phyloP scores from a whole-genome alignment of 1,140 invertebrate species.

The Ceratosolen solmsi region DNA sequence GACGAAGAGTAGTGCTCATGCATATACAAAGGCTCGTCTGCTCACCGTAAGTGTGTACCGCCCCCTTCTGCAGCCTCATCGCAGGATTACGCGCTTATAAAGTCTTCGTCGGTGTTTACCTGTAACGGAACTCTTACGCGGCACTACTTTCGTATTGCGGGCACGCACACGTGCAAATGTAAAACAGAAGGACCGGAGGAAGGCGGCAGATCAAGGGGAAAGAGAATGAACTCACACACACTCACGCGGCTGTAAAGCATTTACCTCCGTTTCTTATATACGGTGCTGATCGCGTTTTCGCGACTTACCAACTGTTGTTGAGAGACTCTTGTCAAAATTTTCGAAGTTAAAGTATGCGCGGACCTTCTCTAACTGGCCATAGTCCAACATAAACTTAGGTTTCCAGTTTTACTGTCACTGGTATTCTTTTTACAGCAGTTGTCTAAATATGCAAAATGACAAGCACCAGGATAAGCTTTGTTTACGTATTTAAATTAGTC shows the following conservation, averaged over 20 bases:
- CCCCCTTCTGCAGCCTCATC: no score
- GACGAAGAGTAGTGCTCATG: not conserved
- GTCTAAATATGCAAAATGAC: not conserved
- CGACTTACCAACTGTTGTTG: no score
- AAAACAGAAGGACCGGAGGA: not conserved
- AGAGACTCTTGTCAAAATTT: no score
- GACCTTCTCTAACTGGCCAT: not conserved
- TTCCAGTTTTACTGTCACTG: not conserved
- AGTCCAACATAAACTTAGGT: not conserved
- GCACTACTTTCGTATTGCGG: not conserved
- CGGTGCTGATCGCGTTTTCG: not conserved
- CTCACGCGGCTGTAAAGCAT: no score
- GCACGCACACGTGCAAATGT: not conserved
- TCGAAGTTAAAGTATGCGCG: not conserved
- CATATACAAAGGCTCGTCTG: not conserved
- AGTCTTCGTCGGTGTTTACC: constrained; percentile 1
- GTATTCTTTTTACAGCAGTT: no score
- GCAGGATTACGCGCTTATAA: constrained; percentile 5
- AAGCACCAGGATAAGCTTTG: not conserved
- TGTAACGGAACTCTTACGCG: not conserved
- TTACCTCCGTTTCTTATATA: not conserved
- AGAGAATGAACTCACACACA: not conserved
- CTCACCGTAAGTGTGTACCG: no score
- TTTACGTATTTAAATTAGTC: not conserved
- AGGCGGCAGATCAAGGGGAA: not conserved